Evolutionary conservation across 2,797 vertebrate genomes (phyloP).

Genomic region (Rhinoraja longicauda): DNA sequence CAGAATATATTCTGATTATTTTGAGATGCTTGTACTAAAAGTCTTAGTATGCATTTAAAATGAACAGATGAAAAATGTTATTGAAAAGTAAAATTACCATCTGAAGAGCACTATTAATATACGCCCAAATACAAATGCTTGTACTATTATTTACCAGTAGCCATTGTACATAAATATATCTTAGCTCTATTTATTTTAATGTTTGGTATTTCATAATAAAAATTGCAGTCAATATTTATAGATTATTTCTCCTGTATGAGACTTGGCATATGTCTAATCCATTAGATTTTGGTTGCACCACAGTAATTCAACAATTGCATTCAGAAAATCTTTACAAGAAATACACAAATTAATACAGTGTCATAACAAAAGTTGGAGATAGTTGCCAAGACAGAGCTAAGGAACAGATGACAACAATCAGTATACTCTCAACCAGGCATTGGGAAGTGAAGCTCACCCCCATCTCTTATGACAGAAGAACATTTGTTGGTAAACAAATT

Average conservation of each 20-base stretch:
- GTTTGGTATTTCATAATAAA: slow-evolving; percentile 3
- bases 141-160: slow-evolving; percentile 2
- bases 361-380: slow-evolving; percentile 64
- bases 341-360: slow-evolving; percentile 58
- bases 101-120: background rate
- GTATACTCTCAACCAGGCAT: slow-evolving; percentile 66
- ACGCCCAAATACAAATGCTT: background rate
- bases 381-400: slow-evolving; percentile 62
- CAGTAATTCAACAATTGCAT: slow-evolving; percentile 57
- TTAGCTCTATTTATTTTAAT: slow-evolving; percentile 3
- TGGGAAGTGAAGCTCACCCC: slow-evolving; percentile 80
- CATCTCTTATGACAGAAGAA: slow-evolving; percentile 75
- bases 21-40: slow-evolving; percentile 13
- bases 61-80: background rate
- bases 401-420: slow-evolving; percentile 76
- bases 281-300: slow-evolving; percentile 61
- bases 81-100: slow-evolving; percentile 12
- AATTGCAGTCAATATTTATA: background rate
- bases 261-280: slow-evolving; percentile 2
- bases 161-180: slow-evolving; percentile 23
- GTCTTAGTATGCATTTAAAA: background rate
- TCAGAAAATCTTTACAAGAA: slow-evolving; percentile 59
- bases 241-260: slow-evolving; percentile 10
- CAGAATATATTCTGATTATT: background rate
- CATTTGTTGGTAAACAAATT: slow-evolving; percentile 87